phyloP scores from a whole-genome alignment of 2,113 vertebrate species.

The Odocoileus hemionus region DNA sequence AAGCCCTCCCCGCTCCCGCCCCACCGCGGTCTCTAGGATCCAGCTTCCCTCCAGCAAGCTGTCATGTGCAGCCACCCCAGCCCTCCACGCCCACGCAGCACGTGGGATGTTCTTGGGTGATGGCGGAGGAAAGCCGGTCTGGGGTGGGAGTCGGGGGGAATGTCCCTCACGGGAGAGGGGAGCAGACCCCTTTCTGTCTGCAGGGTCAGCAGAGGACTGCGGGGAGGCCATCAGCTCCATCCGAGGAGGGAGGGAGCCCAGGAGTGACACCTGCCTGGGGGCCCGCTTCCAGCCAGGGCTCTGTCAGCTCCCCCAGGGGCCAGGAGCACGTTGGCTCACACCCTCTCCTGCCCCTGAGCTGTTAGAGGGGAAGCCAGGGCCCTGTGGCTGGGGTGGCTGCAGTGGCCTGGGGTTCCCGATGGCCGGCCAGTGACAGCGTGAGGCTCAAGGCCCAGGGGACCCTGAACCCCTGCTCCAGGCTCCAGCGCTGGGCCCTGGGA shows the following conservation, averaged over 20 bases:
- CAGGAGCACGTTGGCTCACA: no score
- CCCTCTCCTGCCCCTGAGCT: background rate
- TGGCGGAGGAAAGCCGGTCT: background rate
- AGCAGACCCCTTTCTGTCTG: background rate
- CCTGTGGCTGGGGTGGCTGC: background rate
- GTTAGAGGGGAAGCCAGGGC: background rate
- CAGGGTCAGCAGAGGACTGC: background rate
- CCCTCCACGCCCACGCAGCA: background rate
- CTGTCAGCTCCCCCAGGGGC: background rate
- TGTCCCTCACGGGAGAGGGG: no score
- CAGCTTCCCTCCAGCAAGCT: background rate
- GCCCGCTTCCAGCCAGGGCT: background rate
- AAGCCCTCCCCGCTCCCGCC: background rate
- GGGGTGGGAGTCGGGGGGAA: no score
- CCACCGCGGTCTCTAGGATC: background rate
- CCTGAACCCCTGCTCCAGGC: background rate
- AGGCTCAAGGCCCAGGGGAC: background rate
- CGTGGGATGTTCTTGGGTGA: background rate
- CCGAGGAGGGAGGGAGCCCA: no score
- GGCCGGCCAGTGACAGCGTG: background rate
- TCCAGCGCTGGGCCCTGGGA: no score
- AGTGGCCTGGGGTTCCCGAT: background rate
- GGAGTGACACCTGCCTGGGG: background rate
- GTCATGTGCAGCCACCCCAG: background rate
- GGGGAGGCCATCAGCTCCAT: background rate